Evolutionary conservation across 1,140 invertebrate species (phyloP).

Genomic region (Drosophila pseudoobscura): DNA sequence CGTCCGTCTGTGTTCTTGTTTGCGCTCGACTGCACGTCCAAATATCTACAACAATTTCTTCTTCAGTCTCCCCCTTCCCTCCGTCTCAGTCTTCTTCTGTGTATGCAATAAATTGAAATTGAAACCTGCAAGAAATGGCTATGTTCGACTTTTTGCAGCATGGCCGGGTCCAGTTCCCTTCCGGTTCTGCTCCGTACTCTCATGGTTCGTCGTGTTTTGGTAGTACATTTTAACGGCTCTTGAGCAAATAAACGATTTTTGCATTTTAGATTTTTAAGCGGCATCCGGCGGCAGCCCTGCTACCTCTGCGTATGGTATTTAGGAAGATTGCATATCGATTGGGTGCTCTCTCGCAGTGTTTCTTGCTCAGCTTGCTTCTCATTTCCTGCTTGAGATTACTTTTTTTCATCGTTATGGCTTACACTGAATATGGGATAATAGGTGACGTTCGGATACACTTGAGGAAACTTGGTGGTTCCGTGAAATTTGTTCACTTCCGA

Average conservation of each 20-base stretch:
- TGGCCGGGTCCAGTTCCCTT: slow-evolving; percentile 50
- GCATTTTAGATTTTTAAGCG: slow-evolving; percentile 70
- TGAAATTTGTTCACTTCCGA: no score
- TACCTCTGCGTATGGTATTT: slow-evolving; percentile 25
- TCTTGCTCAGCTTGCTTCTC: no score
- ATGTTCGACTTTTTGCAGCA: slow-evolving; percentile 72
- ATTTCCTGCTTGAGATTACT: no score
- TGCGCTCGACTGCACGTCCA: slow-evolving; percentile 74
- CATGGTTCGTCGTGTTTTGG: slow-evolving; percentile 28
- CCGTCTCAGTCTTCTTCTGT: slow-evolving; percentile 20
- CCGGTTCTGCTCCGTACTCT: slow-evolving; percentile 16
- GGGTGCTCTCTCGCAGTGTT: background rate
- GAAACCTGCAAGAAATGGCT: slow-evolving; percentile 76
- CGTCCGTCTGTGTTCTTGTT: slow-evolving; percentile 58
- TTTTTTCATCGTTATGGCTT: no score
- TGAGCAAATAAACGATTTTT: slow-evolving; percentile 79
- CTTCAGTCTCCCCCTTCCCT: slow-evolving; percentile 31
- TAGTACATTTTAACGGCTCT: slow-evolving; percentile 72
- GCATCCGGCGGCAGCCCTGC: slow-evolving; percentile 8
- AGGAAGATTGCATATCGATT: slow-evolving; percentile 42
- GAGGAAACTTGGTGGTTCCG: no score
- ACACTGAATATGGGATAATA: no score
- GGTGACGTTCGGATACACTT: no score
- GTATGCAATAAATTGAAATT: slow-evolving; percentile 78
- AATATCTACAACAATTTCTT: slow-evolving; percentile 78